Conservation (phyloP, 2,113 vertebrate genomes). For the Hemiprocne comata region DNA sequence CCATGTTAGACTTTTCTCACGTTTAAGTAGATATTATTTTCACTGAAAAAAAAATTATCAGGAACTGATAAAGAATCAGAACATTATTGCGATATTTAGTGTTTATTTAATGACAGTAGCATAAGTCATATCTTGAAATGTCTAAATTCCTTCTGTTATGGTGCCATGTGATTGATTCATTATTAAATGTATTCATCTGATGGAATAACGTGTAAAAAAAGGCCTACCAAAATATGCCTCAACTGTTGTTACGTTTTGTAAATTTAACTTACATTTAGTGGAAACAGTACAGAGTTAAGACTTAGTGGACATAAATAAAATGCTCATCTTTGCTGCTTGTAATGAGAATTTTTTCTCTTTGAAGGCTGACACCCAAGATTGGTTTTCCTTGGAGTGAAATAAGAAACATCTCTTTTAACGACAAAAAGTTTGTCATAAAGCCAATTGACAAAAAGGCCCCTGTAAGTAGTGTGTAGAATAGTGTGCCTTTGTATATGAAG, state of each 20-base stretch:
- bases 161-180: neutral
- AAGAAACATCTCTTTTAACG: conserved; percentile 97
- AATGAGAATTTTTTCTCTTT: conserved; percentile 29
- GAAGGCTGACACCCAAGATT: conserved; percentile 96
- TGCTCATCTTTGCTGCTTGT: conserved; percentile 3
- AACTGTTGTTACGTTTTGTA: neutral
- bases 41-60: neutral
- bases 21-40: neutral
- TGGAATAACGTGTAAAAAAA: neutral
- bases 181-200: neutral
- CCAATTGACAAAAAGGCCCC: conserved; percentile 99
- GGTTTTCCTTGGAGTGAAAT: conserved; percentile 99
- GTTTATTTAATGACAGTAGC: neutral
- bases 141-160: neutral
- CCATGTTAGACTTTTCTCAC: neutral
- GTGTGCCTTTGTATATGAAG: neutral
- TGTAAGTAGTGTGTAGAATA: conserved; percentile 78
- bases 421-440: conserved; percentile 99
- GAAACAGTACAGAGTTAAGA: neutral
- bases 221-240: neutral
- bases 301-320: neutral
- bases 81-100: neutral
- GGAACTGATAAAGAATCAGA: neutral
- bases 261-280: neutral
- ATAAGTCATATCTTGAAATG: neutral